phyloP scores from a whole-genome alignment of 2,797 vertebrate genomes.

The Spinus olivaceus region DNA sequence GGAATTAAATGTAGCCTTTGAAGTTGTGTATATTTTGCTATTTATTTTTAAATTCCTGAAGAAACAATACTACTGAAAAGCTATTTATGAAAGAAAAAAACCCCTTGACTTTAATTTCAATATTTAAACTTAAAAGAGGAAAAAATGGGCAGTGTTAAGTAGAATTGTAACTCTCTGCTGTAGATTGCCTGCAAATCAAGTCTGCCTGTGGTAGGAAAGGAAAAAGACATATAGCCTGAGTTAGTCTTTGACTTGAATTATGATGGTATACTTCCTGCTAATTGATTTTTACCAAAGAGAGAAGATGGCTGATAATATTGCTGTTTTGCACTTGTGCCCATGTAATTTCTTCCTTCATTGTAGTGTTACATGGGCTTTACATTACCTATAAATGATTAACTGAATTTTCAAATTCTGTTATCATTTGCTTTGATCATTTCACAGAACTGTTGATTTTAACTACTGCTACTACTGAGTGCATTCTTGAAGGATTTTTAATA shows the following conservation, averaged over 20 bases:
- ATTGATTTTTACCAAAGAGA: conserved; percentile 58
- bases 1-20: conserved; percentile 29
- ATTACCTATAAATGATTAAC: neutral
- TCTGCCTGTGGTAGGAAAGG: neutral
- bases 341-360: conserved; percentile 45
- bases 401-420: conserved; percentile 14
- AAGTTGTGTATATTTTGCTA: conserved; percentile 62
- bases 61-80: conserved; percentile 40
- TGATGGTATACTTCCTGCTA: conserved; percentile 8
- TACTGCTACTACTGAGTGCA: conserved; percentile 28
- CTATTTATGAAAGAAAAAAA: conserved; percentile 58
- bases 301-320: conserved; percentile 20
- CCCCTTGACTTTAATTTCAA: neutral
- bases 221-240: neutral
- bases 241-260: conserved; percentile 45
- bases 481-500: conserved; percentile 26
- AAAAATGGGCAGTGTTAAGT: neutral
- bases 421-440: conserved; percentile 27
- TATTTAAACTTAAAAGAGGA: conserved; percentile 40
- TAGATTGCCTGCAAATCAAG: neutral
- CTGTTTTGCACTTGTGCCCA: conserved; percentile 30
- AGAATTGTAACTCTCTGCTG: neutral
- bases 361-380: conserved; percentile 29
- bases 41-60: conserved; percentile 61
- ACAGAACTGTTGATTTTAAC: conserved; percentile 7